Evolutionary conservation across 2,797 vertebrate species (phyloP), one percentile per base, ranked within the genome.

Genomic region (Erethizon dorsatum): DNA sequence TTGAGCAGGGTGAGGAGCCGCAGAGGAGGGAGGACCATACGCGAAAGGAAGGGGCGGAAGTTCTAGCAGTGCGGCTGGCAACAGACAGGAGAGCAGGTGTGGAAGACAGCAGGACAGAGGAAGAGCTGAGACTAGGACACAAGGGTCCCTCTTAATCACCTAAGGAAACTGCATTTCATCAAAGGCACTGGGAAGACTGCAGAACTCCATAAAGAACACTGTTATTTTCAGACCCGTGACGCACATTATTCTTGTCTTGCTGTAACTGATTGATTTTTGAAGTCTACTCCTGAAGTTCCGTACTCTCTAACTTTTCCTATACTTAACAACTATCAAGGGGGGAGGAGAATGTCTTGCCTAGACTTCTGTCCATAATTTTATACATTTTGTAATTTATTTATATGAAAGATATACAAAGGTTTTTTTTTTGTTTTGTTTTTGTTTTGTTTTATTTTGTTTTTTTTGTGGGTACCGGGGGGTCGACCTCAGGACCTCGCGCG

Each of bases 11-110:
- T 54, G 28, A 86, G 37, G n/a, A 57, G 52, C 4, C 18, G 56
- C 26, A 77, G 22, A n/a, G 9, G 14, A 50, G 9, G 80, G 3
- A 33, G 4, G 6, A 0, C 11, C 41, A 5, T 1, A 33, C 2
- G 17, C 13, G 50, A 1, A 14, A 50, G 47, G 18, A 71, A 54
- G 5, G 15, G 31, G 3, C 5, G 15, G 3, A 52, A 71, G 14
- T 41, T 61, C 82, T 33, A 57, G 37, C 1, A 17, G 2, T 4
- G 0, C 20, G 11, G 8, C 45, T 82, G 33, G 15, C 41, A 2
- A 71, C 22, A 47, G 18, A 71, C 2, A 45, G 3, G 11, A 41
- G 24, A 41, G 17, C 10, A 50, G 18, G 17, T 20, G 1, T 28
- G 5, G 26, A 52, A 69, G n/a, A 26, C 4, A 15, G 1, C 28